Conservation (phyloP, 1,140 invertebrate genomes). For the Cataglyphis hispanica region DNA sequence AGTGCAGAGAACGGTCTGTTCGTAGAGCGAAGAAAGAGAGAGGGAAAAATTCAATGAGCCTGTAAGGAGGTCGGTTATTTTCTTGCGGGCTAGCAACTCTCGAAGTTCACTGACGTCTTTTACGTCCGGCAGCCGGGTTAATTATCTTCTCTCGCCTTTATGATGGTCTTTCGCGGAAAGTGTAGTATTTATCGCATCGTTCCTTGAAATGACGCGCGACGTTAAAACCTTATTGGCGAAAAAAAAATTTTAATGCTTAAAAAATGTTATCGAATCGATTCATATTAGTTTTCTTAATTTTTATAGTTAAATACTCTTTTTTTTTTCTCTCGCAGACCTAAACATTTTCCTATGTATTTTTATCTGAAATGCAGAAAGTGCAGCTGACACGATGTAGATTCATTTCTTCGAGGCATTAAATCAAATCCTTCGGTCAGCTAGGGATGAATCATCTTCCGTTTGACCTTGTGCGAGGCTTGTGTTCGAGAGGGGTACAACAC, state of each 20-base stretch:
- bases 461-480: constrained; percentile 71
- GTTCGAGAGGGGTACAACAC: constrained; percentile 65
- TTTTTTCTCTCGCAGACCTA: too few relatives aligned
- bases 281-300: background rate
- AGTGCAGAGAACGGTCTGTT: constrained; percentile 9
- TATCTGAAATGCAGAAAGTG: background rate
- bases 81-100: constrained; percentile 74
- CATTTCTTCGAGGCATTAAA: background rate
- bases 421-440: background rate
- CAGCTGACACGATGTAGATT: background rate
- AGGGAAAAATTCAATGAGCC: constrained; percentile 77
- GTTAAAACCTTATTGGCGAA: background rate
- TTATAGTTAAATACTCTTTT: too few relatives aligned
- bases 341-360: background rate
- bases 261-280: background rate
- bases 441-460: constrained; percentile 72
- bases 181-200: constrained; percentile 14
- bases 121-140: constrained; percentile 55
- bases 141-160: constrained; percentile 58
- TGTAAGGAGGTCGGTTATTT: constrained; percentile 75
- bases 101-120: constrained; percentile 74
- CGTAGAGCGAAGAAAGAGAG: constrained; percentile 59
- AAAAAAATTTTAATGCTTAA: background rate
- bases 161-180: constrained; percentile 39
- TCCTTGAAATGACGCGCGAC: background rate